These are phyloP conservation scores for Mormyrops boulengeri DNA, from an alignment of 2,797 vertebrate species.

Conservation along the genomic window DNA sequence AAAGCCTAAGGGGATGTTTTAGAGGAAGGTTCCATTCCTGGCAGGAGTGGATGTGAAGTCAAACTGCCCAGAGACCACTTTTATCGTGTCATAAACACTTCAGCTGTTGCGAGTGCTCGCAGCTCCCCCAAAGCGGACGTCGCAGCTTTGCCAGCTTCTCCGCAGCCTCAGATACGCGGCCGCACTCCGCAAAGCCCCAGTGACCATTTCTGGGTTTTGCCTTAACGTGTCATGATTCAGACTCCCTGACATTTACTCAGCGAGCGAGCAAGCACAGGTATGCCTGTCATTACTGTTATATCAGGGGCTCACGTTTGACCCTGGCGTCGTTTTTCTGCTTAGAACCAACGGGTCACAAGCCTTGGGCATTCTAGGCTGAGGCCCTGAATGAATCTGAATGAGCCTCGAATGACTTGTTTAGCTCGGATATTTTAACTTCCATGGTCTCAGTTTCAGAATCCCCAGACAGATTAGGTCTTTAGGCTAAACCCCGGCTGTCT, in stretches of 20 bases:
- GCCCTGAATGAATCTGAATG: neutral
- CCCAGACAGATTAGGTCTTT: neutral
- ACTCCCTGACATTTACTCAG: slow-evolving; percentile 19
- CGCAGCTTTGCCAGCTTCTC: slow-evolving; percentile 16
- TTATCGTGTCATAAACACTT: slow-evolving; percentile 31
- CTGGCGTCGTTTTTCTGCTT: neutral
- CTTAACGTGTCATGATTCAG: slow-evolving; percentile 9
- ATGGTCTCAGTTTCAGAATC: neutral
- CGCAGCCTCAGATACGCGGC: slow-evolving; percentile 18
- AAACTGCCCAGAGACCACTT: slow-evolving; percentile 8
- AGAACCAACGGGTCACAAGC: neutral
- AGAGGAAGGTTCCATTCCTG: slow-evolving; percentile 29
- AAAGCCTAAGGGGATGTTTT: slow-evolving; percentile 19
- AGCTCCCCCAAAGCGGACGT: slow-evolving; percentile 26
- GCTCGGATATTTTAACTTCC: neutral
- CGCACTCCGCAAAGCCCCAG: slow-evolving; percentile 13
- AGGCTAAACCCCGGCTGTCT: neutral
- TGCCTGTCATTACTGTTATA: neutral
- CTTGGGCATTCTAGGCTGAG: neutral
- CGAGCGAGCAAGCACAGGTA: neutral
- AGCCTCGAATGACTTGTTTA: neutral
- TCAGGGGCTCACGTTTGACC: neutral
- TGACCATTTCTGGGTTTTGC: neutral
- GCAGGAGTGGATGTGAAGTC: slow-evolving; percentile 18
- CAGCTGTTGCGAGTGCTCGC: slow-evolving; percentile 30